A percentile compares a stretch with the other conserved stretches of the same genome.
These are phyloP conservation scores for human DNA, from an alignment of 2,113 vertebrate genomes.

Conservation along the genomic window DNA sequence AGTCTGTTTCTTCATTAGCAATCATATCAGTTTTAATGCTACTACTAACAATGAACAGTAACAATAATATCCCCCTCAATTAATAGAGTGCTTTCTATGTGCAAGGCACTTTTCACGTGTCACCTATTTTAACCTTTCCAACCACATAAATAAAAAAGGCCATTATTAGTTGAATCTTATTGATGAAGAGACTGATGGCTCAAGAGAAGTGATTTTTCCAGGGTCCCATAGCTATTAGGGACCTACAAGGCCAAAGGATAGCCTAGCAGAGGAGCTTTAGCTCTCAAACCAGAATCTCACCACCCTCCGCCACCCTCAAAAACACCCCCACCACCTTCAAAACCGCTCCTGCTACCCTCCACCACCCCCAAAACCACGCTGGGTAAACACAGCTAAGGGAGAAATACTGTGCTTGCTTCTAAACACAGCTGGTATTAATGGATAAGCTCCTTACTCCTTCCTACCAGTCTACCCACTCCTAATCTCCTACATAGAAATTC, in stretches of 20 bases:
- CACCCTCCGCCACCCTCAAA: neutral
- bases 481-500: neutral
- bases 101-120: neutral
- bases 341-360: no score
- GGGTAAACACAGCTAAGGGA: neutral
- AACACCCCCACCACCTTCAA: neutral
- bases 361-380: neutral
- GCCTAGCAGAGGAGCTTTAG: neutral
- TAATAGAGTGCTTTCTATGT: neutral
- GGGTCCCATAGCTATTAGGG: neutral
- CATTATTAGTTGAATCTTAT: neutral
- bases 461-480: neutral
- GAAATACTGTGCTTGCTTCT: neutral
- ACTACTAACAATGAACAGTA: neutral
- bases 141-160: neutral
- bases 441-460: neutral
- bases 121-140: neutral
- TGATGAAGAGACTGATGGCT: neutral
- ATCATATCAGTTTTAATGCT: neutral
- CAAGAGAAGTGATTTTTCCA: neutral
- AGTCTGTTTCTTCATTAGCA: neutral
- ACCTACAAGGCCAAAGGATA: neutral
- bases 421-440: neutral
- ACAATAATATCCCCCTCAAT: no score
- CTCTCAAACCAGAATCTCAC: neutral